Evolutionary conservation across 2,797 vertebrate species (phyloP).

Genomic region (Cirrhinus mrigala): DNA sequence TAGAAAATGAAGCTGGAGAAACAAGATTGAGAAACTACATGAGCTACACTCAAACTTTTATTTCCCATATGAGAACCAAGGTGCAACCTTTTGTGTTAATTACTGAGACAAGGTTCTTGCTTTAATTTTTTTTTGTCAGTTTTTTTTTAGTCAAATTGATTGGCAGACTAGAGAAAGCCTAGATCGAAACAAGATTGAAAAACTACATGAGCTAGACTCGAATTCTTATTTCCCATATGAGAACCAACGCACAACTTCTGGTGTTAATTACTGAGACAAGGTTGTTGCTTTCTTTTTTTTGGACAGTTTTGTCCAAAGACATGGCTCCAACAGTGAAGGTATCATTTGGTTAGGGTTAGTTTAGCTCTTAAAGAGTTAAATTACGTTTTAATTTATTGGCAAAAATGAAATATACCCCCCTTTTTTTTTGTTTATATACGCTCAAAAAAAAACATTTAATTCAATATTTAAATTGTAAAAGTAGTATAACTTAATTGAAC

Average conservation of each 20-base stretch:
- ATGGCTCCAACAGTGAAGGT: no score
- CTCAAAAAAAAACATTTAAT: no score
- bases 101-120: neutral
- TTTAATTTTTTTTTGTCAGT: neutral
- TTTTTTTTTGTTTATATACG: neutral
- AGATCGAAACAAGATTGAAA: neutral
- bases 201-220: no score
- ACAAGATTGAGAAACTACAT: neutral
- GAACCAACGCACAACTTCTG: no score
- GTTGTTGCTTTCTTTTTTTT: no score
- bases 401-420: no score
- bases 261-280: no score
- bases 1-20: neutral
- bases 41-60: neutral
- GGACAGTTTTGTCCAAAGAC: no score
- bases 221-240: no score
- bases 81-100: neutral
- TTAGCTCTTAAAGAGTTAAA: no score
- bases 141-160: neutral
- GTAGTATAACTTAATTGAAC: neutral
- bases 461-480: neutral
- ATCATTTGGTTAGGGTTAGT: no score
- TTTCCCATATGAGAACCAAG: neutral
- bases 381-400: no score
- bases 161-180: neutral